A percentile compares a stretch with the other conserved stretches of the same genome.
These are phyloP conservation scores for Sicus ferrugineus DNA, from an alignment of 2,888 invertebrate species.

Conservation along the genomic window DNA sequence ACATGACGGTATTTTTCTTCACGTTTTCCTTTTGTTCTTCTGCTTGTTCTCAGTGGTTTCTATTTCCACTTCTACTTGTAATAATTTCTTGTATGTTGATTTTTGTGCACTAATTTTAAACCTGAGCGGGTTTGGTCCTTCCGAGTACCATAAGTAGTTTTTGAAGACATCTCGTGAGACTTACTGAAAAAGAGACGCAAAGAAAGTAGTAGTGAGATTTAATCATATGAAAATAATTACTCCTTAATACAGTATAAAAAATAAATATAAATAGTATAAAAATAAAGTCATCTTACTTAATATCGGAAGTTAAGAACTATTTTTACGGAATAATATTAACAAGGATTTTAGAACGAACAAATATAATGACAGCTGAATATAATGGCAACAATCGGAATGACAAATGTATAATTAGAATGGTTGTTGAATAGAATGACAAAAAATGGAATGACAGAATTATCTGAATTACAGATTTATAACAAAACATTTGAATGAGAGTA, in stretches of 20 bases:
- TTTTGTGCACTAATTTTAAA: conserved; percentile 63
- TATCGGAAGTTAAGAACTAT: too few species aligned
- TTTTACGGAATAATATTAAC: too few species aligned
- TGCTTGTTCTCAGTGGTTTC: background rate
- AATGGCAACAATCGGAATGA: too few species aligned
- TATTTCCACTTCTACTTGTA: background rate
- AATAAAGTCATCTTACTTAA: background rate
- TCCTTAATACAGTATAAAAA: background rate
- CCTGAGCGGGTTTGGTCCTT: conserved; percentile 75
- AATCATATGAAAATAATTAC: background rate
- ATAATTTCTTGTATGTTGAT: background rate
- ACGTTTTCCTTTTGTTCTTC: background rate
- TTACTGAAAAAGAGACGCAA: conserved; percentile 64
- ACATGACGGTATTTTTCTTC: too few species aligned
- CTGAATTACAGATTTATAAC: too few species aligned
- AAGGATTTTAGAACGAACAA: too few species aligned
- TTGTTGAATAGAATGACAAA: too few species aligned
- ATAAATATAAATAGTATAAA: background rate
- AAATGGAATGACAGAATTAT: too few species aligned
- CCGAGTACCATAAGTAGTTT: conserved; percentile 79
- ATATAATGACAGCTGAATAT: too few species aligned
- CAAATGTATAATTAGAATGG: too few species aligned
- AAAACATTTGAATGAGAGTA: too few species aligned
- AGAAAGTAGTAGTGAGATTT: conserved; percentile 10
- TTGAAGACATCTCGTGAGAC: conserved; percentile 72